Evolutionary conservation across 2,113 vertebrate genomes (phyloP).

Genomic region (Oplegnathus fasciatus): DNA sequence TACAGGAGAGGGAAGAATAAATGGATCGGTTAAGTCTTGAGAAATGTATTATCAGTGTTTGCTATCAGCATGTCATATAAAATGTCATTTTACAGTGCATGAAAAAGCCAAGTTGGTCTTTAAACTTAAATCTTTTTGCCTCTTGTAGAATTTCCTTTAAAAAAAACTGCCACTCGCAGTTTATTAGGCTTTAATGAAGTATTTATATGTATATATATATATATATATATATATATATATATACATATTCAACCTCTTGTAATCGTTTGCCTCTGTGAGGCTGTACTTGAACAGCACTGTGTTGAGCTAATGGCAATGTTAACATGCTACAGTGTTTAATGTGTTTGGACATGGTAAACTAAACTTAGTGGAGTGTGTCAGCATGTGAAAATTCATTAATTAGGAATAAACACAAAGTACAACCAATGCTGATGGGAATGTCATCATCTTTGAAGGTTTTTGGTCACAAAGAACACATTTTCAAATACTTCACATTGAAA

Average conservation of each 20-base stretch:
- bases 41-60: constrained; percentile 5
- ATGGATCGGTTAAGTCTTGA: background rate
- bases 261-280: too few relatives aligned
- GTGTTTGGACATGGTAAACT: background rate
- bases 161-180: background rate
- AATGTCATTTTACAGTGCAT: background rate
- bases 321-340: background rate
- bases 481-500: too few relatives aligned
- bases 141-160: background rate
- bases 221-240: too few relatives aligned
- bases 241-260: too few relatives aligned
- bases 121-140: background rate
- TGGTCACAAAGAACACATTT: too few relatives aligned
- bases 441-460: too few relatives aligned
- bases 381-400: background rate
- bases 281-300: too few relatives aligned
- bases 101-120: background rate
- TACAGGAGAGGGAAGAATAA: constrained; percentile 38
- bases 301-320: too few relatives aligned
- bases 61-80: background rate
- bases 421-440: too few relatives aligned
- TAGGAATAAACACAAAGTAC: background rate
- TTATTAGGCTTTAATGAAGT: background rate
- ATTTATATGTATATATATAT: too few relatives aligned
- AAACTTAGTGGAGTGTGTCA: background rate